A percentile compares a stretch with the other conserved stretches of the same genome.
phyloP scores from a whole-genome alignment of 2,888 invertebrate species.

The Dryocosmus kuriphilus region DNA sequence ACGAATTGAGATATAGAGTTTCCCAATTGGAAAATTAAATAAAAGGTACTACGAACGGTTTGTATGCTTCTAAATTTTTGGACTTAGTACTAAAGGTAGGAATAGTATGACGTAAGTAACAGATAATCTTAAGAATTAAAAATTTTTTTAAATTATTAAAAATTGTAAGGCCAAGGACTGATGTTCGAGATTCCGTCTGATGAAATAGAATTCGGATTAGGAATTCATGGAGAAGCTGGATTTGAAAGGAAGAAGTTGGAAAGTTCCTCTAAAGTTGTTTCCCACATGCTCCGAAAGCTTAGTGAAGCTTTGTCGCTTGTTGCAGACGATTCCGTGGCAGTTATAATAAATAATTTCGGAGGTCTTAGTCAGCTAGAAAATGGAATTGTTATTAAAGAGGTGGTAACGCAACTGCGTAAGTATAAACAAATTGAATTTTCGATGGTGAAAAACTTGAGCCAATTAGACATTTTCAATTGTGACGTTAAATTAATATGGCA shows the following conservation, averaged over 20 bases:
- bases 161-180: constrained; percentile 71
- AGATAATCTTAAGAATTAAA: constrained; percentile 20
- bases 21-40: too few relatives aligned
- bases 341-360: constrained; percentile 89
- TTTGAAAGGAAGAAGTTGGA: constrained; percentile 78
- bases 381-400: constrained; percentile 85
- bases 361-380: constrained; percentile 87
- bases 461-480: too few relatives aligned
- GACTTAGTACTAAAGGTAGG: too few relatives aligned
- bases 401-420: constrained; percentile 82
- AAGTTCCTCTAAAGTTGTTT: constrained; percentile 77
- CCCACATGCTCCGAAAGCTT: constrained; percentile 78
- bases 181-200: constrained; percentile 82
- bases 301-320: constrained; percentile 60
- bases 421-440: constrained; percentile 42
- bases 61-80: too few relatives aligned
- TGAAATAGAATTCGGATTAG: constrained; percentile 84
- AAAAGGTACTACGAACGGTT: too few relatives aligned
- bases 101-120: too few relatives aligned
- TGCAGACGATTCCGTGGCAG: constrained; percentile 79
- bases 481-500: too few relatives aligned
- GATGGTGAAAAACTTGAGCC: too few relatives aligned
- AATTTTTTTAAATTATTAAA: constrained; percentile 37
- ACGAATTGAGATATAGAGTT: too few relatives aligned
- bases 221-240: constrained; percentile 81